phyloP scores from a whole-genome alignment of 30 jellyfish, hydroid and myxozoan species.

The Turritopsis rubra region DNA sequence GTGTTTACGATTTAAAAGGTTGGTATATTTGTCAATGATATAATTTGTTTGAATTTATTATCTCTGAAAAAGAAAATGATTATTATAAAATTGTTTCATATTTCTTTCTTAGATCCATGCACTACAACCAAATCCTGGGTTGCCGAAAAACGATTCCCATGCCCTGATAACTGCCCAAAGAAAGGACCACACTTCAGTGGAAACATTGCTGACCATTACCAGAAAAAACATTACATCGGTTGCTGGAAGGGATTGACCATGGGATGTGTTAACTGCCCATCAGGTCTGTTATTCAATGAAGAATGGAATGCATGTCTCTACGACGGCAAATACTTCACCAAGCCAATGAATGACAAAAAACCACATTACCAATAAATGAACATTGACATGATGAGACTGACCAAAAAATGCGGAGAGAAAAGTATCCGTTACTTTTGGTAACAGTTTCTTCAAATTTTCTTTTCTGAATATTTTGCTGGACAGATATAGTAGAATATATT shows the following conservation, averaged over 20 bases:
- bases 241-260: conserved; percentile 24
- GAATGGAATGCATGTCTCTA: conserved; percentile 21
- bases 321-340: conserved; percentile 4
- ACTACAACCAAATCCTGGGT: conserved; percentile 16
- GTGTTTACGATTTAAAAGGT: conserved; percentile 19
- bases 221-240: conserved; percentile 14
- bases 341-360: background rate
- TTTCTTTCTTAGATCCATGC: conserved; percentile 9
- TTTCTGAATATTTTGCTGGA: background rate
- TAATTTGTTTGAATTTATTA: background rate
- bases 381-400: background rate
- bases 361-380: background rate
- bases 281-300: conserved; percentile 23
- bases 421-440: background rate
- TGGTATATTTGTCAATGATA: background rate
- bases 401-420: background rate
- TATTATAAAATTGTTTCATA: background rate
- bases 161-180: conserved; percentile 21
- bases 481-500: background rate
- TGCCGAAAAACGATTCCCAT: conserved; percentile 10
- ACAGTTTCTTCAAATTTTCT: background rate
- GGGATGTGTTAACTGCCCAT: conserved; percentile 29
- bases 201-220: conserved; percentile 5
- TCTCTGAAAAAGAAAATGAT: background rate
- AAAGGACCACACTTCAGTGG: conserved; percentile 24